Percentiles rank a stretch among this genome's conserved stretches.
Conservation (phyloP, 2,888 invertebrate species). For the Platerodrilus igneus region DNA sequence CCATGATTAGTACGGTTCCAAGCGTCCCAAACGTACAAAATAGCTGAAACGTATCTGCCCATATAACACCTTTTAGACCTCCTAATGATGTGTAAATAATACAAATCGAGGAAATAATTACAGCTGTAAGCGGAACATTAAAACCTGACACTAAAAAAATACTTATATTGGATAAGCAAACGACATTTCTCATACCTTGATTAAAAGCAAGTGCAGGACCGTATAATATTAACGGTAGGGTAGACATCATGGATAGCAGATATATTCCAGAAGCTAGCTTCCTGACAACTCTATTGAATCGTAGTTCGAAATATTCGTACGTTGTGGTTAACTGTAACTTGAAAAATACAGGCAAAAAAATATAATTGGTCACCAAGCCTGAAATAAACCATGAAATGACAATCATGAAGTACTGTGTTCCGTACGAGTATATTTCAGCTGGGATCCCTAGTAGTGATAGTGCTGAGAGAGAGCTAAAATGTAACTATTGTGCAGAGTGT, state of each 20-base stretch:
- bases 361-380: conserved; percentile 38
- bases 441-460: conserved; percentile 70
- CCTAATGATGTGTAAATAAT: conserved; percentile 65
- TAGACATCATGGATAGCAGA: conserved; percentile 54
- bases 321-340: conserved; percentile 65
- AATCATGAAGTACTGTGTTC: conserved; percentile 57
- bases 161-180: too few species aligned
- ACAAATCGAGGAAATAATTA: conserved; percentile 61
- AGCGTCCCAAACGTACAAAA: conserved; percentile 41
- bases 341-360: conserved; percentile 63
- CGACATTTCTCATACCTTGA: conserved; percentile 51
- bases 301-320: conserved; percentile 62
- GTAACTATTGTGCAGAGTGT: too few species aligned
- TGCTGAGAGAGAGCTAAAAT: conserved; percentile 65
- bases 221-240: conserved; percentile 64
- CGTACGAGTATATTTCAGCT: conserved; percentile 68
- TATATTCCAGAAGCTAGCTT: conserved; percentile 58
- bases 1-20: conserved; percentile 38
- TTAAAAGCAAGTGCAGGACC: conserved; percentile 66
- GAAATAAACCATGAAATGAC: conserved; percentile 43
- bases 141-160: conserved; percentile 60
- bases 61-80: conserved; percentile 46
- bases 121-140: conserved; percentile 56
- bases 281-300: conserved; percentile 58
- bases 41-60: conserved; percentile 46